Evolutionary conservation across 1,140 invertebrate genomes (phyloP), one percentile per base, ranked within the genome.

Genomic region (Streblospio benedicti): DNA sequence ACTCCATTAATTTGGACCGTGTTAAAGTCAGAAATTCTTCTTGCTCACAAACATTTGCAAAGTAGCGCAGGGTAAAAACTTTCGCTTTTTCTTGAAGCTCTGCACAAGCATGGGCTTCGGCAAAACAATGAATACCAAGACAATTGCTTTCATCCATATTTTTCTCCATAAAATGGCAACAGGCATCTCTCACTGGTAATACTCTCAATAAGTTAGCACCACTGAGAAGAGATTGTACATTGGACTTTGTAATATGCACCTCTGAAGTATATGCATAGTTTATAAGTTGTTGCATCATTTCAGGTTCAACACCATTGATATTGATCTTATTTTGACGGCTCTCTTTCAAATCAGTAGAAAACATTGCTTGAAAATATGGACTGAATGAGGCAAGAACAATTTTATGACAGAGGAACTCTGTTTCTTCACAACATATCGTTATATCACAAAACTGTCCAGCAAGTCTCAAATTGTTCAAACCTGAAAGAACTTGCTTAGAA

Each of bases 341-440:
- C 30, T 52, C 50, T 31, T n/a, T 4, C 50, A 52, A 20, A 31
- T 52, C 50, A 30, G 72, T 71, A 38, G 65, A 63, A 63, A 81
- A 80, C 80, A 81, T 81, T 4, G 76, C 79, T 68, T 77, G 62
- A 63, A 81, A 81, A 65, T 81, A 81, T 44, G 76, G 69, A 63
- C 80, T 81, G 58, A 75, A 79, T 16, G 79, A 71, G 6, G 77
- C 76, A 16, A 81, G 67, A 27, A 81, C 79, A 61, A 75, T 73
- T 63, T 71, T 74, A 62, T 81, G 80, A 59, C 76, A 79, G 25
- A 71, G 72, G 59, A 80, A 80, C 60, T 75, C 76, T 70, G 68
- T 44, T 62, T 70, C 68, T 51, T 78, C 76, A 20, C 78, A 79
- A 65, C 67, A 71, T 4, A 81, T 59, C 1, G 70, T 73, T 6